Percentiles rank a stretch among this genome's conserved stretches.
phyloP scores from a whole-genome alignment of 1,140 invertebrate species.

The Drosophila saltans region DNA sequence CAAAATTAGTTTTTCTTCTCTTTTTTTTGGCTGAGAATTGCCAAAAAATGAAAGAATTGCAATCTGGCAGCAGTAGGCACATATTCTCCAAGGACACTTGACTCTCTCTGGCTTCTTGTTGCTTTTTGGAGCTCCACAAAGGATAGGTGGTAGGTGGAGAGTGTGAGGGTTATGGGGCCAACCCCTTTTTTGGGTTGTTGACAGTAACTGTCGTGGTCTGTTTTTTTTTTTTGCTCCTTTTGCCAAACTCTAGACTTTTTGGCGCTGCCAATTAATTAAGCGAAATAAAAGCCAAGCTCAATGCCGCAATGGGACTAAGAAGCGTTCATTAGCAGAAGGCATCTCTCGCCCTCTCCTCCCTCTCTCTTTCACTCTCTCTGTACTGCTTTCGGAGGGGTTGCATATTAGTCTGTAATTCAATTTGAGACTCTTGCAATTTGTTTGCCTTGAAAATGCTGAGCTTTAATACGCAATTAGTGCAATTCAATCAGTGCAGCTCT shows the following conservation, averaged over 20 bases:
- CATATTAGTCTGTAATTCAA: slow-evolving; percentile 60
- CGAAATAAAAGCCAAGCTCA: slow-evolving; percentile 76
- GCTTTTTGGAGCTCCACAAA: slow-evolving; percentile 45
- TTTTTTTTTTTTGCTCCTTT: slow-evolving; percentile 25
- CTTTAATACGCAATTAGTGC: slow-evolving; percentile 80
- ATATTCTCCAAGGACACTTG: slow-evolving; percentile 80
- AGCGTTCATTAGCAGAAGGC: slow-evolving; percentile 57
- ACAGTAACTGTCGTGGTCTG: slow-evolving; percentile 52
- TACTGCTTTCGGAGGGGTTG: slow-evolving; percentile 5
- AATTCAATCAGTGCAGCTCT: slow-evolving; percentile 70
- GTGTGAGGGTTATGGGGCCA: background rate
- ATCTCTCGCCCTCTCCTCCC: background rate
- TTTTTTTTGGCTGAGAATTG: slow-evolving; percentile 40
- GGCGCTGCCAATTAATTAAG: slow-evolving; percentile 81
- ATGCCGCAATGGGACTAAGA: slow-evolving; percentile 40
- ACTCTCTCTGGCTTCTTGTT: slow-evolving; percentile 60
- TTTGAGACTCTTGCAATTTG: slow-evolving; percentile 70
- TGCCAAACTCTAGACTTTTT: slow-evolving; percentile 49
- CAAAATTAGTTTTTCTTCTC: slow-evolving; percentile 67
- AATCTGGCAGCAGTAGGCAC: slow-evolving; percentile 55
- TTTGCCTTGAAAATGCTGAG: slow-evolving; percentile 59
- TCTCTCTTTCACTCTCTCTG: background rate
- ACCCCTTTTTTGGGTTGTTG: slow-evolving; percentile 51
- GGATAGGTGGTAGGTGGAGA: no score
- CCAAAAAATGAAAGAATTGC: slow-evolving; percentile 80